These are phyloP conservation scores for Drosophila murphyi DNA, from an alignment of 1,140 invertebrate species.

Conservation along the genomic window DNA sequence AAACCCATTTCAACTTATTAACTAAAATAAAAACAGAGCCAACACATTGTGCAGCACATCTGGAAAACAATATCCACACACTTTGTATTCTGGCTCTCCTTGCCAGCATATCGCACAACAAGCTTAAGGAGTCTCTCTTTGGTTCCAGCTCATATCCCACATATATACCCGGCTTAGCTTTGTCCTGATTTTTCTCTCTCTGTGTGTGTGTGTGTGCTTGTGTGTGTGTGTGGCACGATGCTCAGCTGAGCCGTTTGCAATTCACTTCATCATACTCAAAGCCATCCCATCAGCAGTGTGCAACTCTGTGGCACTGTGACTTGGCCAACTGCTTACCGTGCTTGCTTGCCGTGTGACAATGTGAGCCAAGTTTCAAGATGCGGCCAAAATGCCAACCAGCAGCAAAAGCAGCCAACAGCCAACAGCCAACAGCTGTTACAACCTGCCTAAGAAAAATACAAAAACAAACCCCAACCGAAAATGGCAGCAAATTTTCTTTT, in stretches of 20 bases:
- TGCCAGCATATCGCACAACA: neutral
- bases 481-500: constrained; percentile 56
- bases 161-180: constrained; percentile 14
- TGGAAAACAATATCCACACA: too few species aligned
- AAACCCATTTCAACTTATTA: too few species aligned
- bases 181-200: constrained; percentile 18
- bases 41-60: too few species aligned
- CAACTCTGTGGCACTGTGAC: constrained; percentile 21
- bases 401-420: constrained; percentile 20
- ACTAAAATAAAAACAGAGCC: too few species aligned
- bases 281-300: constrained; percentile 48
- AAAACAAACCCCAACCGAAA: constrained; percentile 38
- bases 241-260: constrained; percentile 51
- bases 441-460: constrained; percentile 14
- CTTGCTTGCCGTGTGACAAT: constrained; percentile 57
- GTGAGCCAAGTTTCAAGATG: constrained; percentile 62
- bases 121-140: too few species aligned
- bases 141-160: neutral
- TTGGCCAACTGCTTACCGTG: constrained; percentile 39
- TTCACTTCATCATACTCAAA: constrained; percentile 76
- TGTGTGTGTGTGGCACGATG: neutral
- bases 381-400: constrained; percentile 54
- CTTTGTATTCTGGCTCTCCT: neutral
- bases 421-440: constrained; percentile 31
- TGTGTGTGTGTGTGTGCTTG: too few species aligned